Evolutionary conservation across 2,888 invertebrate genomes (phyloP).

Genomic region (Eristalinus aeneus): DNA sequence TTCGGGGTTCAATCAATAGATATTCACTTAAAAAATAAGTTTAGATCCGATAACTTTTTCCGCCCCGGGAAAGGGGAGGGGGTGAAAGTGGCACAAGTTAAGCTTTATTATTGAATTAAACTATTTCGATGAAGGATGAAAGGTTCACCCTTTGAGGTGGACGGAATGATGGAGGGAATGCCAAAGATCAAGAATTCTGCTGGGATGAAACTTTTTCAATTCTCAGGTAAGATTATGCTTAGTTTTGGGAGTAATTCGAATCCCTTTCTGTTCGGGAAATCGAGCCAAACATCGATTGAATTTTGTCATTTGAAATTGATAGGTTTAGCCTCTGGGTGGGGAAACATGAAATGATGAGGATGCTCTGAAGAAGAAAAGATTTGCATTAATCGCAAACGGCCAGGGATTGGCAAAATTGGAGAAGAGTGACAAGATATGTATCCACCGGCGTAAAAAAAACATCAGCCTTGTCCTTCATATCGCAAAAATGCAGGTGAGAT

Average conservation of each 20-base stretch:
- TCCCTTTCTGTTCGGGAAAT: constrained; percentile 4
- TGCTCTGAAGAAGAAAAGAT: neutral
- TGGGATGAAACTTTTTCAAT: constrained; percentile 57
- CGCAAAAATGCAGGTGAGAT: no score
- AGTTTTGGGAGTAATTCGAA: constrained; percentile 30
- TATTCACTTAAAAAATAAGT: constrained; percentile 37
- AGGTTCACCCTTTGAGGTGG: constrained; percentile 6
- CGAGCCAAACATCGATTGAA: constrained; percentile 35
- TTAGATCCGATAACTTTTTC: constrained; percentile 10
- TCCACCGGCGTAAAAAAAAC: no score
- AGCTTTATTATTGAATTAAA: constrained; percentile 56
- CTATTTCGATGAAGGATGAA: constrained; percentile 40
- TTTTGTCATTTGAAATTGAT: constrained; percentile 46
- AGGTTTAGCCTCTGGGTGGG: neutral
- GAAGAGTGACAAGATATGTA: no score
- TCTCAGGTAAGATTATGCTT: constrained; percentile 19
- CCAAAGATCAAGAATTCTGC: constrained; percentile 19
- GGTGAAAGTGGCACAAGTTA: constrained; percentile 14
- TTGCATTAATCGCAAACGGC: no score
- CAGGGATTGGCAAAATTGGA: no score
- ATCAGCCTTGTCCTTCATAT: no score
- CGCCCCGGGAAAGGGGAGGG: neutral
- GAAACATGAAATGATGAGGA: neutral
- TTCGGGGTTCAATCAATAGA: constrained; percentile 39
- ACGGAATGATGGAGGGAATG: neutral